Percentiles rank a stretch among this genome's conserved stretches.
These are phyloP conservation scores for Ifrita kowaldi DNA, from an alignment of 2,113 vertebrate genomes.

Conservation along the genomic window DNA sequence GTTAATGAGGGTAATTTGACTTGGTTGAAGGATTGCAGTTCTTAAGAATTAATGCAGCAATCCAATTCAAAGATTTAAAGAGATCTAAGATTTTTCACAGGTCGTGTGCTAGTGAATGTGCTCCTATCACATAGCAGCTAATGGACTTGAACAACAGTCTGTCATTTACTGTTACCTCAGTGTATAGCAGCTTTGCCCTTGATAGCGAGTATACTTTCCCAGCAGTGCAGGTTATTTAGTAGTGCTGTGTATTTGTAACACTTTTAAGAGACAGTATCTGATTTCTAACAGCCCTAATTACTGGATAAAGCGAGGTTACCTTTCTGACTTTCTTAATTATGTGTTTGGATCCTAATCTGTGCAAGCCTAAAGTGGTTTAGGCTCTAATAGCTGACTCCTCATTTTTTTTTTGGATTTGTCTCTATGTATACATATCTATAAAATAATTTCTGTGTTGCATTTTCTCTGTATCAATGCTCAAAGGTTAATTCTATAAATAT, in stretches of 20 bases:
- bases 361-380: slow-evolving; percentile 46
- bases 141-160: slow-evolving; percentile 99
- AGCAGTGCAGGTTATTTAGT: slow-evolving; percentile 88
- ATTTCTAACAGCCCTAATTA: slow-evolving; percentile 75
- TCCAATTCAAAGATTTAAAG: slow-evolving; percentile 96
- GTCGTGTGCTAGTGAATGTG: slow-evolving; percentile 95
- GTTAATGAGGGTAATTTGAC: slow-evolving; percentile 99
- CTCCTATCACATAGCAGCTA: slow-evolving; percentile 97
- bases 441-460: slow-evolving; percentile 53
- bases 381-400: slow-evolving; percentile 14
- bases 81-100: slow-evolving; percentile 99
- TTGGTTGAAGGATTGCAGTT: slow-evolving; percentile 99
- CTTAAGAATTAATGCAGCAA: slow-evolving; percentile 99
- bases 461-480: not conserved
- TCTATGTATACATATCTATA: not conserved
- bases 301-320: slow-evolving; percentile 71
- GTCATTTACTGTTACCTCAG: slow-evolving; percentile 85
- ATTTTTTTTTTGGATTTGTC: not conserved
- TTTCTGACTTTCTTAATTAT: slow-evolving; percentile 71
- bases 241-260: slow-evolving; percentile 70
- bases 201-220: slow-evolving; percentile 80
- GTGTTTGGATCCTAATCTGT: slow-evolving; percentile 69
- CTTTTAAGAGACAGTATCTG: slow-evolving; percentile 71
- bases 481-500: slow-evolving; percentile 54
- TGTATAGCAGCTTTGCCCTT: slow-evolving; percentile 94